Base-by-base conservation (phyloP, 2,113 vertebrate species). In the Opisthocomus hoazin region DNA sequence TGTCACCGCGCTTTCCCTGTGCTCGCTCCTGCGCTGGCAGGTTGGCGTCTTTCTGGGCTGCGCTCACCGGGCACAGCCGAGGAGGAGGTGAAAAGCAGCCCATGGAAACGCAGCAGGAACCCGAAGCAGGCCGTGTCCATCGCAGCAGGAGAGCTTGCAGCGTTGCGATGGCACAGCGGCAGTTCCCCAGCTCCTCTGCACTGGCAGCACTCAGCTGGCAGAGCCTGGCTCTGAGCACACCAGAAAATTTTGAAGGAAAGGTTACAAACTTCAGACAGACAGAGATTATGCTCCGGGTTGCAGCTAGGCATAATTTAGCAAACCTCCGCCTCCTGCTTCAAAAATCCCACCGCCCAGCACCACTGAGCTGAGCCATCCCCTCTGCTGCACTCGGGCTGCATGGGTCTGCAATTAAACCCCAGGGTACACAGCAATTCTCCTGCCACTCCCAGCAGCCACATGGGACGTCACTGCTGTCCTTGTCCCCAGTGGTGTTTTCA, bases 101-200 rank as follows among this genome's bases (percentile, higher is more conserved):
- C 7, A 4, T 61, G 80, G 68, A 64, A 45, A 71, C 56, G 58
- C 45, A 15, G 71, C 7, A 73, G 84, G 80, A 84, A 60, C 90
- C 66, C 0, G 0, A 61, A 51, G 46, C 14, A 3, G 32, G 50
- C 64, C 15, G 1, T 13, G 46, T 21, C 4, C 9, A 36, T 21
- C 12, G 65, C 65, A 61, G 89, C 3, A 0, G 69, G 34, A 74
- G 46, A 57, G 83, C 61, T 78, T 64, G 13, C 9, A 4, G 84
- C 10, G 3, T n/a, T 34, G 61, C 4, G 27, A 24, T 45, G 34
- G 77, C 84, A 76, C 57, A 12, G 80, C 2, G 0, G 76, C 53
- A 87, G 12, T 57, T 88, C 78, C 53, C 69, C 60, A 0, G 46
- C 53, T 60, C 80, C 26, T 11, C 48, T 13, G 56, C 46, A 32